phyloP scores from a whole-genome alignment of 2,113 vertebrate species.

The Gracilinanus agilis region DNA sequence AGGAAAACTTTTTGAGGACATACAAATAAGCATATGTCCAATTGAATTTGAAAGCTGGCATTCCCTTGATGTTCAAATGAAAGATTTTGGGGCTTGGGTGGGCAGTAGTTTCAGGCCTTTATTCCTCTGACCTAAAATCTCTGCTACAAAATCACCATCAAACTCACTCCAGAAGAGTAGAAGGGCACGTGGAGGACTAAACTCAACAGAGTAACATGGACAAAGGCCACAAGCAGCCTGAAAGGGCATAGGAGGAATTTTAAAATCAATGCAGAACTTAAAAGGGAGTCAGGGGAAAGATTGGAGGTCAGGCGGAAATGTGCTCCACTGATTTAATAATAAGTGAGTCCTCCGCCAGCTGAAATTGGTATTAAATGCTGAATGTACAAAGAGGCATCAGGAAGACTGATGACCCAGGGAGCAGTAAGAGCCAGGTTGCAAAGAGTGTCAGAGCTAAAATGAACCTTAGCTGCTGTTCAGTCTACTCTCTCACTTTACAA shows the following conservation, averaged over 20 bases:
- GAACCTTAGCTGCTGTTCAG: background rate
- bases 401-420: background rate
- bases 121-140: background rate
- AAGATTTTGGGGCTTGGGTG: background rate
- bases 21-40: background rate
- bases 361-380: background rate
- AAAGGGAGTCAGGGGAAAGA: background rate
- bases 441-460: background rate
- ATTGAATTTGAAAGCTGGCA: background rate
- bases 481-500: background rate
- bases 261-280: conserved; percentile 2
- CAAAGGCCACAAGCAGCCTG: background rate
- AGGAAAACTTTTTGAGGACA: background rate
- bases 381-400: background rate
- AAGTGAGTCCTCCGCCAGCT: background rate
- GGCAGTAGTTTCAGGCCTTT: background rate
- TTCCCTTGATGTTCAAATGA: background rate
- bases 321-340: conserved; percentile 4
- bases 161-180: background rate
- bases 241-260: background rate
- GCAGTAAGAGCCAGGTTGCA: background rate
- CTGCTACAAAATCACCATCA: background rate
- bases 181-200: background rate
- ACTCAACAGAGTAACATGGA: background rate
- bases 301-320: background rate